A percentile compares a stretch with the other conserved stretches of the same genome.
phyloP scores from a whole-genome alignment of 2,888 invertebrate genomes.

The Coenonympha arcania region DNA sequence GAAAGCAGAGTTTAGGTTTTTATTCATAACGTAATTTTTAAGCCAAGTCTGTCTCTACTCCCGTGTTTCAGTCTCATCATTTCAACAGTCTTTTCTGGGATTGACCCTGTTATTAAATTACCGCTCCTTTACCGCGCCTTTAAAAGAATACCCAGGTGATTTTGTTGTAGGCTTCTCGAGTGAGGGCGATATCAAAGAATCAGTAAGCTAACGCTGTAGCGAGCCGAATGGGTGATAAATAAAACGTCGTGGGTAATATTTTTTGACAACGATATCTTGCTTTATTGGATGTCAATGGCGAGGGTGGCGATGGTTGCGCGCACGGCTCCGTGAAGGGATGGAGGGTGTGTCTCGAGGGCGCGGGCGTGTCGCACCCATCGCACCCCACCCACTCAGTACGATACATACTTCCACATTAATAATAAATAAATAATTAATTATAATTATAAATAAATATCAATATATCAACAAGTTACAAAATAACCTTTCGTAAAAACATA shows the following conservation, averaged over 20 bases:
- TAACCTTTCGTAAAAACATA: constrained; percentile 73
- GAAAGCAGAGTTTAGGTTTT: no score
- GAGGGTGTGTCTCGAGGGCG: constrained; percentile 63
- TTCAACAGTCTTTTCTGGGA: no score
- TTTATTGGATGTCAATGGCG: constrained; percentile 74
- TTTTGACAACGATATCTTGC: constrained; percentile 78
- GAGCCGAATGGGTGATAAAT: neutral
- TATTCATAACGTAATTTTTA: no score
- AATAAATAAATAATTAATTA: constrained; percentile 71
- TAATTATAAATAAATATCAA: constrained; percentile 73
- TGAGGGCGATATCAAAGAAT: no score
- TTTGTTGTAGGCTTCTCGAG: no score
- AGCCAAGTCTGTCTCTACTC: no score
- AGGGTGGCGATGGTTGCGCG: constrained; percentile 42
- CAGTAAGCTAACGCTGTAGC: no score
- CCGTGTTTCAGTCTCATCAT: no score
- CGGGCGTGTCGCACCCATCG: constrained; percentile 47
- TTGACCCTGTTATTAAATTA: no score
- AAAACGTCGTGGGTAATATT: constrained; percentile 55
- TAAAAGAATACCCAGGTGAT: no score
- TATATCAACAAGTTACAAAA: constrained; percentile 75
- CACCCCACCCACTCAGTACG: constrained; percentile 48
- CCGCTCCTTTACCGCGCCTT: no score
- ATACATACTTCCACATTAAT: constrained; percentile 67
- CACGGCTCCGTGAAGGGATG: constrained; percentile 56